Evolutionary conservation across 1,140 invertebrate species (phyloP), one percentile per base, ranked within the genome.

Genomic region (Brachionus plicatilis): DNA sequence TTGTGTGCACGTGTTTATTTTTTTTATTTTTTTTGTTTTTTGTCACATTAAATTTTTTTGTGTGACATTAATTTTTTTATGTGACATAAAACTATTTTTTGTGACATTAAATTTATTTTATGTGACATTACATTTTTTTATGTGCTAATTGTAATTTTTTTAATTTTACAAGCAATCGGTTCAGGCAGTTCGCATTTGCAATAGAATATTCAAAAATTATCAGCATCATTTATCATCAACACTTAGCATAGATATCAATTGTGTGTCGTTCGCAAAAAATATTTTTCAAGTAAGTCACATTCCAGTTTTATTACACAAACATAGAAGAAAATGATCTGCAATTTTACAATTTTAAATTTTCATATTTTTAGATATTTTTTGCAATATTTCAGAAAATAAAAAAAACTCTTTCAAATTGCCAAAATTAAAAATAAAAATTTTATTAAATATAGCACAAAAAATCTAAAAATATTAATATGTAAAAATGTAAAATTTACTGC

Each of bases 211-310:
- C 8, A 60, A 47, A 65, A 82, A 82, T 20, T 82, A 43, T 82
- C 79, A 82, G 1, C 43, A 14, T 65, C 79, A 45, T 65, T 65
- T 82, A 14, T 65, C 79, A 45, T 65, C 53, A 17, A 65, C 53
- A 14, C 79, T 65, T 65, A 82, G 79, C 29, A 27, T 82, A 65
- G 79, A 66, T 45, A 82, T 66, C 37, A 82, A 82, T 82, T 45
- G 79, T 82, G 79, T 82, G 14, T 82, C 79, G 43, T 65, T 82
- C n/a, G 65, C 20, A 41, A 45, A 65, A 82, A 82, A 47, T 47
- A 65, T 33, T 20, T 82, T 37, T 24, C 17, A 80, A 29, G 76
- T 80, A 65, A 80, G 47, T 80, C 12, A 50, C n/a, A 5, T 50
- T 50, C 9, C 4, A n/a, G 5, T 50, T 50, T 50, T 50, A 1